These are phyloP conservation scores for Xestoiulus laeticollis DNA, from an alignment of 2,888 invertebrate species.

Conservation along the genomic window DNA sequence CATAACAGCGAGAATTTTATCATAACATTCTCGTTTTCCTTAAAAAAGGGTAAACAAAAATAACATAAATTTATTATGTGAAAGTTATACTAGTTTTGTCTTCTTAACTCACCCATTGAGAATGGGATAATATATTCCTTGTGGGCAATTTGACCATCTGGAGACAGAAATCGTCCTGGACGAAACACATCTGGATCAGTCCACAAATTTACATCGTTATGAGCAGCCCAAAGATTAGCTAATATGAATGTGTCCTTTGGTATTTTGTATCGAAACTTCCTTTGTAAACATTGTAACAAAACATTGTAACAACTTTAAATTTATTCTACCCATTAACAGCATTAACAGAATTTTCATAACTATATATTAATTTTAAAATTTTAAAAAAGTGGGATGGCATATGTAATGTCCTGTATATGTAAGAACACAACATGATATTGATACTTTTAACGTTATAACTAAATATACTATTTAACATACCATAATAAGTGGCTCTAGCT, in stretches of 20 bases:
- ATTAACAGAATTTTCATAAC: no score
- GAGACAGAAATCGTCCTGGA: constrained; percentile 48
- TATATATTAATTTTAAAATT: no score
- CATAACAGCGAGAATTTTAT: constrained; percentile 34
- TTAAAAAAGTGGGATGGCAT: no score
- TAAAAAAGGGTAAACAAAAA: not conserved
- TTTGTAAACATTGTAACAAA: no score
- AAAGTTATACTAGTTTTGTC: not conserved
- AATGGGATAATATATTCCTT: constrained; percentile 55
- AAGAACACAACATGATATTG: no score
- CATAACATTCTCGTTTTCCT: constrained; percentile 52
- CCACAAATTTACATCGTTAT: not conserved
- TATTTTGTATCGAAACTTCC: no score
- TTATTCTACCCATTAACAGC: no score
- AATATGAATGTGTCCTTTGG: constrained; percentile 39
- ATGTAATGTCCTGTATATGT: no score
- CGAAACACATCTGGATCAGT: constrained; percentile 25
- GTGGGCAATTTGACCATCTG: constrained; percentile 51
- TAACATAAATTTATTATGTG: not conserved
- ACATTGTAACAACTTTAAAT: no score
- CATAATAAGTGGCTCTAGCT: constrained; percentile 38
- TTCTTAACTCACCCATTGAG: constrained; percentile 50
- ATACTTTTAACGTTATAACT: no score
- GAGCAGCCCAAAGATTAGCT: not conserved
- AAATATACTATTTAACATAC: constrained; percentile 19